Conservation (phyloP, 2,888 invertebrate species). For the Eupelmus urozonus region DNA sequence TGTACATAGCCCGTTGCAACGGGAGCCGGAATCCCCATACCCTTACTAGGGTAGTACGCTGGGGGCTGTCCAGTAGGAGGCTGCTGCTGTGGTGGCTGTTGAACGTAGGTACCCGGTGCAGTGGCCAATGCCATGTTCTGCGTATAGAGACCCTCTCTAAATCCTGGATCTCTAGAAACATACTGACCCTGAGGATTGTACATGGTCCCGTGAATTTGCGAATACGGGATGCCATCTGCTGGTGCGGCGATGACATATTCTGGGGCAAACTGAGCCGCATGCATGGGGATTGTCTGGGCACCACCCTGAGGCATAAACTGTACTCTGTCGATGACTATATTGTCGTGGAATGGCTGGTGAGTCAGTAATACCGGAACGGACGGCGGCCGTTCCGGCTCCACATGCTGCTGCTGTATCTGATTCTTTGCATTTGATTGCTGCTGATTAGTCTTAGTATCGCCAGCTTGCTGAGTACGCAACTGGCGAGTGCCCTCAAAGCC, state of each 20-base stretch:
- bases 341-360: slow-evolving; percentile 69
- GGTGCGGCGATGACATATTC: slow-evolving; percentile 67
- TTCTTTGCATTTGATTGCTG: slow-evolving; percentile 42
- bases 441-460: slow-evolving; percentile 28
- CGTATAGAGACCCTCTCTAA: slow-evolving; percentile 69
- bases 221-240: slow-evolving; percentile 68
- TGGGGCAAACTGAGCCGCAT: slow-evolving; percentile 68
- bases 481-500: slow-evolving; percentile 46
- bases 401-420: slow-evolving; percentile 53
- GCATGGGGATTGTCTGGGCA: slow-evolving; percentile 73
- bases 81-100: slow-evolving; percentile 70
- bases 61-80: slow-evolving; percentile 72
- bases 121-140: slow-evolving; percentile 65
- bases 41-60: slow-evolving; percentile 65
- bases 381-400: slow-evolving; percentile 70
- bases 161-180: slow-evolving; percentile 72
- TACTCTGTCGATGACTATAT: slow-evolving; percentile 65
- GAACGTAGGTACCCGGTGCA: slow-evolving; percentile 71
- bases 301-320: slow-evolving; percentile 72
- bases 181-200: slow-evolving; percentile 72
- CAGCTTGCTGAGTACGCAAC: too few relatives aligned
- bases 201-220: slow-evolving; percentile 71
- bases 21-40: slow-evolving; percentile 69
- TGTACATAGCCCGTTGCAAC: slow-evolving; percentile 65
- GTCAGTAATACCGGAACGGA: slow-evolving; percentile 67